Percentiles rank a stretch among this genome's conserved stretches.
These are phyloP conservation scores for Heliconius ismenius DNA, from an alignment of 2,888 invertebrate genomes.

Conservation along the genomic window DNA sequence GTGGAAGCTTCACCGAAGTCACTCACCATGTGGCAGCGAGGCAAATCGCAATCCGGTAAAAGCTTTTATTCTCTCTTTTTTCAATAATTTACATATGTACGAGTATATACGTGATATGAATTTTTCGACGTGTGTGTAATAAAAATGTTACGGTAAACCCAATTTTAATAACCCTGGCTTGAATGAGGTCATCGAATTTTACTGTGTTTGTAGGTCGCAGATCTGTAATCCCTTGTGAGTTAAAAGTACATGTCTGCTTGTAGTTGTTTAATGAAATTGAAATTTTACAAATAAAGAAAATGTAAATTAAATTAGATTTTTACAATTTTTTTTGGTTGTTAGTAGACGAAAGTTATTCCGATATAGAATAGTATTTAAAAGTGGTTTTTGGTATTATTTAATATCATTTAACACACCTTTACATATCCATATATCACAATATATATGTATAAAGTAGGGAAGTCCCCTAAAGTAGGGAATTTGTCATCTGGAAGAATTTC, in stretches of 20 bases:
- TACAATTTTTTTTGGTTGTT: not conserved
- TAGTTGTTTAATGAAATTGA: not conserved
- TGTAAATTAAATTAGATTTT: not conserved
- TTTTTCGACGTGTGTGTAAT: slow-evolving; percentile 1
- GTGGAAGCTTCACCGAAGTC: slow-evolving; percentile 93
- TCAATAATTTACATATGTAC: not conserved
- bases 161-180: slow-evolving; percentile 12
- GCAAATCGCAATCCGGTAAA: slow-evolving; percentile 57
- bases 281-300: not conserved
- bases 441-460: no score
- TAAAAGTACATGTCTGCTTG: not conserved
- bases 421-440: no score
- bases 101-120: not conserved
- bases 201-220: slow-evolving; percentile 10
- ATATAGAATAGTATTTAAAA: not conserved
- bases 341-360: not conserved
- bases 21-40: slow-evolving; percentile 88
- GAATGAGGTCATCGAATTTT: slow-evolving; percentile 7
- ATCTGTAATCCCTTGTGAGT: not conserved
- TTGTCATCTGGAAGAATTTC: not conserved
- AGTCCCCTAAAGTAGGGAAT: no score
- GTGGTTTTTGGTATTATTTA: not conserved
- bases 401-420: no score
- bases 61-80: slow-evolving; percentile 23
- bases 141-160: slow-evolving; percentile 11